Evolutionary conservation across 2,888 invertebrate genomes (phyloP).

Genomic region (Ectemnius cavifrons): DNA sequence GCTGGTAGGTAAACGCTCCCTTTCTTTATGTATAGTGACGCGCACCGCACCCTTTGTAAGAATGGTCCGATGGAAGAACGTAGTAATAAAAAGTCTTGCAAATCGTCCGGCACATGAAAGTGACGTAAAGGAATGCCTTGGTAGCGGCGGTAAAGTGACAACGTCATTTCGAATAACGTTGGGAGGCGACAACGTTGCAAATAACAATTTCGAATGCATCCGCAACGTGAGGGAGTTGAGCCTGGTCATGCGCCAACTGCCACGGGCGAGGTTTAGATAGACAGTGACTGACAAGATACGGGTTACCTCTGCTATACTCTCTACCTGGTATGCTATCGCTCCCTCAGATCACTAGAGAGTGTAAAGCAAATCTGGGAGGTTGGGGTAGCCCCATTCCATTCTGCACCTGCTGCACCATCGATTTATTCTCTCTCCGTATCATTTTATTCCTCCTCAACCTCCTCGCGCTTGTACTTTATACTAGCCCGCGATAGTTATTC

Average conservation of each 20-base stretch:
- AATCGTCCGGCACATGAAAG: constrained; percentile 3
- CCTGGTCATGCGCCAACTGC: background rate
- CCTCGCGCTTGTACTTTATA: background rate
- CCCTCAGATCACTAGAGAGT: constrained; percentile 5
- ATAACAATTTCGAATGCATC: background rate
- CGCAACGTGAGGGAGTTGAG: background rate
- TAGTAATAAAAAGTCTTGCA: constrained; percentile 6
- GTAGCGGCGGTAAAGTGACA: background rate
- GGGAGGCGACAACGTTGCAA: background rate
- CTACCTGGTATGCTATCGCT: constrained; percentile 1
- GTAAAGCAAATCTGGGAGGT: constrained; percentile 21
- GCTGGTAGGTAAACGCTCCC: background rate
- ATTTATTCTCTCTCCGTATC: constrained; percentile 35
- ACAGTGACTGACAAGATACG: constrained; percentile 15
- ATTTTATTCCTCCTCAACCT: constrained; percentile 1
- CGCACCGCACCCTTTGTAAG: no score
- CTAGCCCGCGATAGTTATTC: background rate
- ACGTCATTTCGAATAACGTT: constrained; percentile 7
- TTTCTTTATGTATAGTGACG: no score
- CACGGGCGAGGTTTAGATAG: background rate
- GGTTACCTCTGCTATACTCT: constrained; percentile 2
- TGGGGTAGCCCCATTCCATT: constrained; percentile 11
- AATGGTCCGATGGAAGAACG: background rate
- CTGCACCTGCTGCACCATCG: constrained; percentile 15
- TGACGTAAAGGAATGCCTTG: constrained; percentile 1